These are phyloP conservation scores for Macroglossus sobrinus DNA, from an alignment of 2,113 vertebrate genomes.

Conservation along the genomic window DNA sequence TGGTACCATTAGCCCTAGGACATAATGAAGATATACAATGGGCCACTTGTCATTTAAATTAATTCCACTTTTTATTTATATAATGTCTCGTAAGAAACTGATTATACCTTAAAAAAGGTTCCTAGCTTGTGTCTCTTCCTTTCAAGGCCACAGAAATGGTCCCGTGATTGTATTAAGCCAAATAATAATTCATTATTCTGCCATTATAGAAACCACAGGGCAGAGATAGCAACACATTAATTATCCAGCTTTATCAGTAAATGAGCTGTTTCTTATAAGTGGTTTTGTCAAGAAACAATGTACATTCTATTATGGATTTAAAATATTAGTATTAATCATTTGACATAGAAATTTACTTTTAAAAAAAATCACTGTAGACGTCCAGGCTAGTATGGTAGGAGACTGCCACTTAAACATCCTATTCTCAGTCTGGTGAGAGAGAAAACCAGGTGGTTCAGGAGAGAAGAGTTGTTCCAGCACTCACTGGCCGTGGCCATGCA, in stretches of 20 bases:
- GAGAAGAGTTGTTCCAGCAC: not conserved
- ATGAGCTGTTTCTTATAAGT: slow-evolving; percentile 38
- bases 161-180: slow-evolving; percentile 54
- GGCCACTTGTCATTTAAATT: slow-evolving; percentile 63
- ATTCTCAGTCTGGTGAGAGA: not conserved
- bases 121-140: slow-evolving; percentile 42
- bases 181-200: slow-evolving; percentile 66
- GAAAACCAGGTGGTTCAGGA: not conserved
- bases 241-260: slow-evolving; percentile 46
- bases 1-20: not conserved
- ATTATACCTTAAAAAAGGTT: slow-evolving; percentile 57
- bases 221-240: slow-evolving; percentile 31
- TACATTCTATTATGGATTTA: slow-evolving; percentile 31
- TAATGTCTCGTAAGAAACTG: slow-evolving; percentile 50
- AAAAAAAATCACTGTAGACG: not conserved
- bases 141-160: slow-evolving; percentile 24
- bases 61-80: slow-evolving; percentile 73
- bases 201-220: slow-evolving; percentile 41
- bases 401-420: not conserved
- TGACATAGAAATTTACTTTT: not conserved
- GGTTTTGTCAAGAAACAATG: slow-evolving; percentile 57
- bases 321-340: slow-evolving; percentile 59
- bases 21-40: slow-evolving; percentile 55
- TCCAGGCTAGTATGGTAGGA: not conserved
- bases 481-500: not conserved